Percentiles rank a stretch among this genome's conserved stretches.
phyloP scores from a whole-genome alignment of 1,140 invertebrate genomes.

The Ceratitis capitata region DNA sequence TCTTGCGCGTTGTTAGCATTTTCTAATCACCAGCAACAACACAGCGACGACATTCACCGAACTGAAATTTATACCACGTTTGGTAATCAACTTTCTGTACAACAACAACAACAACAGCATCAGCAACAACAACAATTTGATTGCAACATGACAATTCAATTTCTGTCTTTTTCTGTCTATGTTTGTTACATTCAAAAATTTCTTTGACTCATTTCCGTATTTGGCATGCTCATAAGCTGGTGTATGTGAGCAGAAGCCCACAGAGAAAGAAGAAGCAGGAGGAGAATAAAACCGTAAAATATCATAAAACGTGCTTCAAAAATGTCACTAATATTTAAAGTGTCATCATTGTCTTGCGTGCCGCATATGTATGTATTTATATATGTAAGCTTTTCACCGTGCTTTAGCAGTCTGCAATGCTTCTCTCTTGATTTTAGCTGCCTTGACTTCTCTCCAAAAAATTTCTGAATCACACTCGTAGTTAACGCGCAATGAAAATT shows the following conservation, averaged over 20 bases:
- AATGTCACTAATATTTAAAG: neutral
- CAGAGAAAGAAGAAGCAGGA: neutral
- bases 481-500: constrained; percentile 22
- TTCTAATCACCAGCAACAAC: neutral
- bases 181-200: neutral
- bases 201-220: constrained; percentile 13
- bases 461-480: too few species aligned
- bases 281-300: neutral
- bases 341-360: constrained; percentile 7
- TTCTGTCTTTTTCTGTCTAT: neutral
- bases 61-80: neutral
- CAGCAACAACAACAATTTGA: neutral
- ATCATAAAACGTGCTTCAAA: neutral
- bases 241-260: neutral
- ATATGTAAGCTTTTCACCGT: too few species aligned
- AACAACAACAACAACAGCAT: too few species aligned
- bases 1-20: neutral
- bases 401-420: too few species aligned
- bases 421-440: too few species aligned
- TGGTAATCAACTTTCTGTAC: neutral
- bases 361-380: too few species aligned
- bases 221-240: too few species aligned
- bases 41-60: neutral
- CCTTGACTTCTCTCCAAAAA: too few species aligned
- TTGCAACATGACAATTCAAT: constrained; percentile 18